Conservation (phyloP, 30 jellyfish, hydroid and myxozoan species). For the Aurelia aurita region DNA sequence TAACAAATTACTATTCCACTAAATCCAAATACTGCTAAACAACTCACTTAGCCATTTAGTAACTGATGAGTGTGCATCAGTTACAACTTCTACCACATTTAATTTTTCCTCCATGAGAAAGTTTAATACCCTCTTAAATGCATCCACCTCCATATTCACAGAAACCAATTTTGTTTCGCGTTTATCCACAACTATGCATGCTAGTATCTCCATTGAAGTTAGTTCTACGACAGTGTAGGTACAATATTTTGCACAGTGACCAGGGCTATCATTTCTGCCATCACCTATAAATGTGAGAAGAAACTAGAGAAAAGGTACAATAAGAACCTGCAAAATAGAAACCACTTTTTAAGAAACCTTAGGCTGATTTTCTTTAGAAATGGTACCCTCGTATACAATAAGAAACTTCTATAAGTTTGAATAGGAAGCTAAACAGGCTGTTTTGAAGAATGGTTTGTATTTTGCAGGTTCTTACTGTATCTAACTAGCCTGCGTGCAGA, state of each 20-base stretch:
- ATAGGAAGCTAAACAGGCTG: too few species aligned
- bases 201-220: not conserved
- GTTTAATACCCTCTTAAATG: constrained; percentile 1
- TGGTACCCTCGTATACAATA: too few species aligned
- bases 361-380: too few species aligned
- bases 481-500: too few species aligned
- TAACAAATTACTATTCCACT: not conserved
- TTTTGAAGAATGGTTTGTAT: too few species aligned
- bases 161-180: constrained; percentile 3
- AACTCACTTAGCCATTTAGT: not conserved
- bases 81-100: not conserved
- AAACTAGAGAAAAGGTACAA: not conserved
- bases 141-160: constrained; percentile 5
- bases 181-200: not conserved
- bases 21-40: too few species aligned
- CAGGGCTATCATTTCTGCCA: constrained; percentile 50
- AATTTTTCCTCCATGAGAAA: not conserved
- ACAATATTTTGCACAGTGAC: constrained; percentile 51
- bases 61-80: constrained; percentile 4
- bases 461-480: too few species aligned
- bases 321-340: not conserved
- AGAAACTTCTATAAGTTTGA: too few species aligned
- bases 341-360: too few species aligned
- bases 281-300: constrained; percentile 17
- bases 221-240: constrained; percentile 19